Evolutionary conservation across 2,797 vertebrate genomes (phyloP).

Genomic region (Pachyuromys duprasi): DNA sequence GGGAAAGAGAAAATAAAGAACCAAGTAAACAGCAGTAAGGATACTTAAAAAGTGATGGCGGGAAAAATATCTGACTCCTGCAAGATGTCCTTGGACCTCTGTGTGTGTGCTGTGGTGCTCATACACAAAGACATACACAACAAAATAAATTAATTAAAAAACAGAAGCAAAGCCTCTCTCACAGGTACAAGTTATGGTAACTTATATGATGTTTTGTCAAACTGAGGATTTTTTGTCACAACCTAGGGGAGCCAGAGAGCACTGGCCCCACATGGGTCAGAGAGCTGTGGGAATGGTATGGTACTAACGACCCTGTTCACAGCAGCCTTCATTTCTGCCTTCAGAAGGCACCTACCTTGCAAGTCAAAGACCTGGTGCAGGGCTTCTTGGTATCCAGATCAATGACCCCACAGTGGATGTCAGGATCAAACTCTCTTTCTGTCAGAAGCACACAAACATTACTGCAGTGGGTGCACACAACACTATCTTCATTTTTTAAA

Average conservation of each 20-base stretch:
- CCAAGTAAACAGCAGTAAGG: background rate
- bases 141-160: background rate
- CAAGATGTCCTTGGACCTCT: background rate
- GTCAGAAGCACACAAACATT: constrained; percentile 78
- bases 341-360: constrained; percentile 92
- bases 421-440: constrained; percentile 99
- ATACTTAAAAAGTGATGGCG: background rate
- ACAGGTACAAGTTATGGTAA: background rate
- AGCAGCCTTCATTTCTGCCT: background rate
- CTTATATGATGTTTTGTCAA: background rate
- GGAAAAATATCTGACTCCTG: background rate
- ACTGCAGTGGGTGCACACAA: background rate
- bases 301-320: accelerated
- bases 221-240: background rate
- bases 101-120: background rate
- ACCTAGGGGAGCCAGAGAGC: background rate
- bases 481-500: constrained; percentile 25
- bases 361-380: constrained; percentile 99
- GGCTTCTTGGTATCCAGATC: constrained; percentile 97
- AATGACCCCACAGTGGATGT: constrained; percentile 98
- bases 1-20: background rate
- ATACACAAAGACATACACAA: background rate
- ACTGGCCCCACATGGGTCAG: background rate
- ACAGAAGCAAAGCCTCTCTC: background rate
- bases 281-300: background rate